phyloP scores from a whole-genome alignment of 2,113 vertebrate genomes.

The Chionomys nivalis region DNA sequence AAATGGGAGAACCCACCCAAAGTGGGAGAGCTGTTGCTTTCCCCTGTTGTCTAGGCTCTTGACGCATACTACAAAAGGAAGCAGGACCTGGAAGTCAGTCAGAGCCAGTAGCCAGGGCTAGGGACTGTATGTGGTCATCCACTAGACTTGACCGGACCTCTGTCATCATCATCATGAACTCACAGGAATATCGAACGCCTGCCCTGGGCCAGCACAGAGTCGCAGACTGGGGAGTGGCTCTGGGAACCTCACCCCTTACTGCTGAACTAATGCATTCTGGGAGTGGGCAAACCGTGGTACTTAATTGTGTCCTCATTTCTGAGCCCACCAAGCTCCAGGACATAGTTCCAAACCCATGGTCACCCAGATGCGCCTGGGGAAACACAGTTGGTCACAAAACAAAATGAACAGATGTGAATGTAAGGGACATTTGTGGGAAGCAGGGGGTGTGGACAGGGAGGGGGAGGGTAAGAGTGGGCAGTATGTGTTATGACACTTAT shows the following conservation, averaged over 20 bases:
- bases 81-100: too few species aligned
- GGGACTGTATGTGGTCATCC: background rate
- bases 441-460: background rate
- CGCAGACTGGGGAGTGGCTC: background rate
- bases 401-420: background rate
- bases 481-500: too few species aligned
- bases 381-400: background rate
- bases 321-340: background rate
- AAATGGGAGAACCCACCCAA: background rate
- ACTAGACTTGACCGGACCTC: too few species aligned
- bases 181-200: background rate
- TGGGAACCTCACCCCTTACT: background rate
- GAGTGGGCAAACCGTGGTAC: background rate
- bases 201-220: background rate
- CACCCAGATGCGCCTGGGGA: background rate
- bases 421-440: background rate
- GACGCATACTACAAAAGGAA: too few species aligned
- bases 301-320: background rate
- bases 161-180: too few species aligned
- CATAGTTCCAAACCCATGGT: too few species aligned
- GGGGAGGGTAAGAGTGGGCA: too few species aligned
- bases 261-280: background rate
- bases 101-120: too few species aligned
- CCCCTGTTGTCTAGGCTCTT: background rate
- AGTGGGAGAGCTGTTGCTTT: background rate